These are phyloP conservation scores for Acyrthosiphon pisum DNA, from an alignment of 1,140 invertebrate species.

Conservation along the genomic window DNA sequence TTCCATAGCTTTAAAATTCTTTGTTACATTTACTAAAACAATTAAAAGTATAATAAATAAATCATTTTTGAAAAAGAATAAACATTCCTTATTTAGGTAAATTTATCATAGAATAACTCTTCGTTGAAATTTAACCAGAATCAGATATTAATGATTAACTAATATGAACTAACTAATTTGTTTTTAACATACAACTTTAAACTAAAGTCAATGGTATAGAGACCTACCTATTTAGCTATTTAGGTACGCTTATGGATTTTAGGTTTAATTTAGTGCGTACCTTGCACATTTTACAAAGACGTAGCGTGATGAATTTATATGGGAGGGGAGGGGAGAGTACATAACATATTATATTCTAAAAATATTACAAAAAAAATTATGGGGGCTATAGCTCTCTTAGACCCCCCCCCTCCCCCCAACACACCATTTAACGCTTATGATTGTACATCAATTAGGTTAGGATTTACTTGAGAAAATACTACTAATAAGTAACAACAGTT, in stretches of 20 bases:
- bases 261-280: background rate
- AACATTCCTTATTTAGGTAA: background rate
- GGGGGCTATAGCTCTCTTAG: no score
- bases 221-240: background rate
- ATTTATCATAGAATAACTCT: background rate
- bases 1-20: slow-evolving; percentile 53
- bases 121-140: background rate
- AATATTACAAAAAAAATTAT: no score
- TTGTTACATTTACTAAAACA: slow-evolving; percentile 48
- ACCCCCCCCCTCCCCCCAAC: no score
- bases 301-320: no score
- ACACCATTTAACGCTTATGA: no score
- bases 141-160: background rate
- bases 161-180: background rate
- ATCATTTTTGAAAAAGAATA: background rate
- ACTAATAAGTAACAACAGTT: background rate
- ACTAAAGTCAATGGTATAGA: background rate
- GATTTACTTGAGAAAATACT: background rate
- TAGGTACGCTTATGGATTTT: background rate
- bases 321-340: no score
- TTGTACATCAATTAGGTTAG: no score
- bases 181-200: background rate
- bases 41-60: background rate
- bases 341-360: no score
- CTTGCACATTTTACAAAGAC: no score